Evolutionary conservation across 2,888 invertebrate genomes (phyloP).

Genomic region (Pterostichus niger): DNA sequence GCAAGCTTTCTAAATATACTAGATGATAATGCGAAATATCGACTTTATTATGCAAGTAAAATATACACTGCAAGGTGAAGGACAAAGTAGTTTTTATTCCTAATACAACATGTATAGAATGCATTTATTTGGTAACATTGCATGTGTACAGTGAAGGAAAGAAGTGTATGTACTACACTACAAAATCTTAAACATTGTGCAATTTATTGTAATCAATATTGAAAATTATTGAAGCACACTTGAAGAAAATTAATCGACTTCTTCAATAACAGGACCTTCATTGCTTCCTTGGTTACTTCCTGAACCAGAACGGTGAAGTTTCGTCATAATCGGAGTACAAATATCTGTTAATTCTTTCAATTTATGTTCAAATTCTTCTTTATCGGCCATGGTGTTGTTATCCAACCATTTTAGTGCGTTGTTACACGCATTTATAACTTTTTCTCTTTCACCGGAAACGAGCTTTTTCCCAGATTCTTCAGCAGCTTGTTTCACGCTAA

Average conservation of each 20-base stretch:
- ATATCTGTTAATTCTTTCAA: constrained; percentile 81
- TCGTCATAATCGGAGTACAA: constrained; percentile 81
- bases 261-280: constrained; percentile 75
- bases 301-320: constrained; percentile 75
- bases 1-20: constrained; percentile 60
- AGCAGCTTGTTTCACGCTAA: constrained; percentile 84
- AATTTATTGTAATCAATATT: too few relatives aligned
- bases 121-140: constrained; percentile 44
- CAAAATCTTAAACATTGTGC: neutral
- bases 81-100: constrained; percentile 48
- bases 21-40: constrained; percentile 12
- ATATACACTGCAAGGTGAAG: constrained; percentile 55
- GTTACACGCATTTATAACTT: constrained; percentile 78
- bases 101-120: neutral
- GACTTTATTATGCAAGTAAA: constrained; percentile 54
- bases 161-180: neutral
- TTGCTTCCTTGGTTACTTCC: constrained; percentile 10
- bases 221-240: too few relatives aligned
- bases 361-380: constrained; percentile 82
- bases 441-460: constrained; percentile 77
- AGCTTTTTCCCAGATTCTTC: constrained; percentile 84
- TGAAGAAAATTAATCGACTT: constrained; percentile 72
- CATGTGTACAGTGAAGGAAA: neutral
- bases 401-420: constrained; percentile 86
- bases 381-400: constrained; percentile 82